Percentiles rank a stretch among this genome's conserved stretches.
Conservation (phyloP, 2,113 vertebrate species). For the Zosterops borbonicus region DNA sequence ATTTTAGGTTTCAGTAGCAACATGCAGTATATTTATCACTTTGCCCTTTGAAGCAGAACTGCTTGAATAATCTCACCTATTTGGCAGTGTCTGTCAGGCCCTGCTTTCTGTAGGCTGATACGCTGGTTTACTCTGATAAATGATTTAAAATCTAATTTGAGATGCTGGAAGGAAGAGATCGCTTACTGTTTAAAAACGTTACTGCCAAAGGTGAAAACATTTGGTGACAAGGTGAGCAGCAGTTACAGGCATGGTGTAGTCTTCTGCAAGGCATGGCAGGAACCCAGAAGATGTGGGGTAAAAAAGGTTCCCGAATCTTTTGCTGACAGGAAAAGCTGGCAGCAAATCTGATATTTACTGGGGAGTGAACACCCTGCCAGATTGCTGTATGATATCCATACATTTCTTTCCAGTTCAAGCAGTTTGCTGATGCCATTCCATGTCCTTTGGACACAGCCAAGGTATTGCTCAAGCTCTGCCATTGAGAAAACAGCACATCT, state of each 20-base stretch:
- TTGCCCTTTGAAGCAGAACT: conserved; percentile 16
- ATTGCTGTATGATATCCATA: neutral
- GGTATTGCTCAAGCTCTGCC: accelerated
- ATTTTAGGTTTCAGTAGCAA: conserved; percentile 28
- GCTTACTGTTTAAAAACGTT: neutral
- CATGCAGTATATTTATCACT: conserved; percentile 7
- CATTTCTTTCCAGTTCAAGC: neutral
- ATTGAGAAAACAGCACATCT: neutral
- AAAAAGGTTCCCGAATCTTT: neutral
- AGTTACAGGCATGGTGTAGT: neutral
- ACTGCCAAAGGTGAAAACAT: neutral
- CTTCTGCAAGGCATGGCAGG: neutral
- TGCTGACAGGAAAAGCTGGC: neutral
- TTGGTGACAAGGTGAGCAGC: neutral
- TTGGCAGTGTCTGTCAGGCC: neutral
- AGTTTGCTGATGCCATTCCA: neutral
- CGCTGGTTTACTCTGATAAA: neutral
- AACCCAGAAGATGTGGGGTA: neutral
- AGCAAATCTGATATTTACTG: neutral
- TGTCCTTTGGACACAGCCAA: neutral
- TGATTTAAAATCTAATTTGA: conserved; percentile 11
- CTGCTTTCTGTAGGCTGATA: neutral
- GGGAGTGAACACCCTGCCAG: neutral
- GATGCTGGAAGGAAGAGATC: neutral
- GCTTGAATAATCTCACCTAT: conserved; percentile 20